A percentile compares a stretch with the other conserved stretches of the same genome.
These are phyloP conservation scores for Sarcophilus harrisii DNA, from an alignment of 2,797 vertebrate species.

Conservation along the genomic window DNA sequence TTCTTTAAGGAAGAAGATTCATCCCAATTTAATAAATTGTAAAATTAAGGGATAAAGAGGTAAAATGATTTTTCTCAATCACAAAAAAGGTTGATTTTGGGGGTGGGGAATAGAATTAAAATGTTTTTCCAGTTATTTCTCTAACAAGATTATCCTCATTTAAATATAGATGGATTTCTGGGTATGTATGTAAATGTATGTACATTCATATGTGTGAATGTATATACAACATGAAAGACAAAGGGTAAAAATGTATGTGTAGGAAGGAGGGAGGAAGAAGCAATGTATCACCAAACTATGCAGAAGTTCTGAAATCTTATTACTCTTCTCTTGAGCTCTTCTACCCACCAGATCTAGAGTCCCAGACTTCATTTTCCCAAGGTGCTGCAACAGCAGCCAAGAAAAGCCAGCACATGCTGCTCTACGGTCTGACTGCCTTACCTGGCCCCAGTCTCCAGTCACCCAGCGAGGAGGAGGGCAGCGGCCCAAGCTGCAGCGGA, in stretches of 20 bases:
- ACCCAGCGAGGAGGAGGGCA: slow-evolving; percentile 98
- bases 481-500: slow-evolving; percentile 95
- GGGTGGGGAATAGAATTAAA: slow-evolving; percentile 22
- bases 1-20: not conserved
- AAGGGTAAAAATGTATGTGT: not conserved
- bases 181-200: not conserved
- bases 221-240: not conserved
- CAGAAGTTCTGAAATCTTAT: not conserved
- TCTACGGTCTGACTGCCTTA: slow-evolving; percentile 74
- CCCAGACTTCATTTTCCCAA: not conserved
- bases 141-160: slow-evolving; percentile 22
- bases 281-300: not conserved
- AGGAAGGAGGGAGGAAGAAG: not conserved
- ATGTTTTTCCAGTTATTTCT: slow-evolving; percentile 40
- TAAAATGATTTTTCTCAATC: slow-evolving; percentile 34
- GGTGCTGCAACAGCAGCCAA: not conserved
- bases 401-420: not conserved
- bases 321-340: slow-evolving; percentile 3
- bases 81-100: slow-evolving; percentile 11
- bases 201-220: not conserved
- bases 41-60: slow-evolving; percentile 42
- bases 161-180: slow-evolving; percentile 21
- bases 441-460: slow-evolving; percentile 98
- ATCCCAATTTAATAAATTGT: slow-evolving; percentile 20
- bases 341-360: not conserved